Evolutionary conservation across 2,888 invertebrate species (phyloP), one percentile per base, ranked within the genome.

Genomic region (Meandrusa payeni): DNA sequence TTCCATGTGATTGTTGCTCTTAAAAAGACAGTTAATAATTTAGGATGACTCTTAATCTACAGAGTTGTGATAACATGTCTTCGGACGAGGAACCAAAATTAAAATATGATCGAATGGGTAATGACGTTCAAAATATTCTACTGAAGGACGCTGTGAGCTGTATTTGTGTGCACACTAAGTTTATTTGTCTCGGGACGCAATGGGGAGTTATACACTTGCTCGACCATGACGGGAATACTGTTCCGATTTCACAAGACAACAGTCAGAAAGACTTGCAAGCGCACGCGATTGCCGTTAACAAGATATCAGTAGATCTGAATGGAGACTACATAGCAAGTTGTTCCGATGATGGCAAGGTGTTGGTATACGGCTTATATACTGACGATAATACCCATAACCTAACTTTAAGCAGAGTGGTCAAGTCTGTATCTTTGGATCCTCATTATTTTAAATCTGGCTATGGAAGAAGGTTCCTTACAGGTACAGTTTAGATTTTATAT

Each of bases 311-410:
- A 49, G 99, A 99, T 72, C 82, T 90, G 12, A 95, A 94, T 62
- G 99, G 98, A n/a, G 97, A 98, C 72, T 95, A 94, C 70, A 92
- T 99, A 13, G 97, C 96, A 0, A 95, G 95, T 33, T 97, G 97
- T 71, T 96, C 96, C 0, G 96, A 97, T 70, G 97, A 97, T 76
- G 96, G 96, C 39, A 94, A 93, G 67, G 94, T 93, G 58, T 92
- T 94, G 57, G 93, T 99, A 43, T 94, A 94, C 55, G 97, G 98
- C 1, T 87, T 99, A 2, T 97, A 97, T 73, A 92, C 93, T 5
- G 89, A 90, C 39, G 97, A 97, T 50, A 93, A 95, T 62, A 94
- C 95, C 60, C 93, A 95, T 57, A 91, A 90, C 45, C 82, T 97
- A 42, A 92, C 90, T 40, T 90, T 96, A 48, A 95, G 95, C 5